These are phyloP conservation scores for Cynodonichthys magdalenae DNA, from an alignment of 2,797 vertebrate genomes.

Conservation along the genomic window DNA sequence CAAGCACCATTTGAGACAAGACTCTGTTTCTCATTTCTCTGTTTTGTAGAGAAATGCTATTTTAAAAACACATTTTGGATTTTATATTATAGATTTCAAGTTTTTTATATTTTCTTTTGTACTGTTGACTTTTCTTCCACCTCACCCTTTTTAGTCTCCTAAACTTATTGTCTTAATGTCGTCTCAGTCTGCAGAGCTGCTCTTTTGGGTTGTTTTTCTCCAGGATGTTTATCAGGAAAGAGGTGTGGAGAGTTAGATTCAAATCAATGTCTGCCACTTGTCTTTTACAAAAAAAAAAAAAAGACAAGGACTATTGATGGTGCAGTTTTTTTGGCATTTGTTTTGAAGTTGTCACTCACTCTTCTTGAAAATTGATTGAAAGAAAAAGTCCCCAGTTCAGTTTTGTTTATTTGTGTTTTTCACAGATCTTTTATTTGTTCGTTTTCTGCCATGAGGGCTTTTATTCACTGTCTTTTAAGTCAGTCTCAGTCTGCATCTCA, in stretches of 20 bases:
- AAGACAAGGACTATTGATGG: slow-evolving; percentile 45
- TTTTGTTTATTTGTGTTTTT: slow-evolving; percentile 30
- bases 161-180: slow-evolving; percentile 18
- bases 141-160: slow-evolving; percentile 16
- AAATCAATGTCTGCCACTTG: slow-evolving; percentile 49
- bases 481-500: slow-evolving; percentile 7
- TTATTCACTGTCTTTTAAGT: slow-evolving; percentile 10
- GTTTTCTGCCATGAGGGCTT: slow-evolving; percentile 10
- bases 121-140: not conserved
- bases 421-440: slow-evolving; percentile 23
- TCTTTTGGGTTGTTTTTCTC: slow-evolving; percentile 19
- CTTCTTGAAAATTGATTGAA: slow-evolving; percentile 3
- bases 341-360: slow-evolving; percentile 7
- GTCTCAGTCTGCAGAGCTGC: slow-evolving; percentile 8
- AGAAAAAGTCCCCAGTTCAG: slow-evolving; percentile 15
- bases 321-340: slow-evolving; percentile 3
- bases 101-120: not conserved
- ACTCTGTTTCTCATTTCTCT: not conserved
- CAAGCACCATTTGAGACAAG: not conserved
- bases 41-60: not conserved
- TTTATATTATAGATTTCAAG: no score
- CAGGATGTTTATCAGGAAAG: slow-evolving; percentile 42
- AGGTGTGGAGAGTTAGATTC: slow-evolving; percentile 14
- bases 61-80: not conserved
- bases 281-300: slow-evolving; percentile 50